These are phyloP conservation scores for Atherinomorus stipes DNA, from an alignment of 2,113 vertebrate species.

Conservation along the genomic window DNA sequence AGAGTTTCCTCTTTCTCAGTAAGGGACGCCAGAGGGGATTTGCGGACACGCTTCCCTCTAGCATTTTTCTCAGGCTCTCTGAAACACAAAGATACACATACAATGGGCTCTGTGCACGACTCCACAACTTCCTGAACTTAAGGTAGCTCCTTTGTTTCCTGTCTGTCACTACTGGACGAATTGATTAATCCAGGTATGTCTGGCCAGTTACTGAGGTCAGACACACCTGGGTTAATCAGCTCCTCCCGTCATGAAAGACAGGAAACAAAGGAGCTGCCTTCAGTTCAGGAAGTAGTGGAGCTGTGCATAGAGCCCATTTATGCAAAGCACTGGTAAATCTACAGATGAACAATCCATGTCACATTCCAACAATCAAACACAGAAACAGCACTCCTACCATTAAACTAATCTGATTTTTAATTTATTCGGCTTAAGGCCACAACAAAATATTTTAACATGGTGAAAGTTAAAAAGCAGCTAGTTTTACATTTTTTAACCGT, in stretches of 20 bases:
- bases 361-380: constrained; percentile 4
- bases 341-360: constrained; percentile 24
- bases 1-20: constrained; percentile 83
- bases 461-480: not conserved
- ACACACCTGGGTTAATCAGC: no score
- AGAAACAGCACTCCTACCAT: not conserved
- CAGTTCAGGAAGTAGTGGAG: no score
- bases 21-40: constrained; percentile 74
- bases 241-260: no score
- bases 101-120: no score
- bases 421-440: not conserved
- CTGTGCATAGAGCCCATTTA: no score
- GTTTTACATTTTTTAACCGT: constrained; percentile 1
- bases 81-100: constrained; percentile 43
- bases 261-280: no score
- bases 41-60: constrained; percentile 61
- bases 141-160: no score
- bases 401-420: not conserved
- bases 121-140: no score
- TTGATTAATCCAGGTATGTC: no score
- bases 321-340: not conserved
- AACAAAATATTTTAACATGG: not conserved
- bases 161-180: no score
- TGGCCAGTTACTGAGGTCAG: no score
- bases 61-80: constrained; percentile 71